phyloP scores from a whole-genome alignment of 2,888 invertebrate genomes.

The Pegoplata infirma region DNA sequence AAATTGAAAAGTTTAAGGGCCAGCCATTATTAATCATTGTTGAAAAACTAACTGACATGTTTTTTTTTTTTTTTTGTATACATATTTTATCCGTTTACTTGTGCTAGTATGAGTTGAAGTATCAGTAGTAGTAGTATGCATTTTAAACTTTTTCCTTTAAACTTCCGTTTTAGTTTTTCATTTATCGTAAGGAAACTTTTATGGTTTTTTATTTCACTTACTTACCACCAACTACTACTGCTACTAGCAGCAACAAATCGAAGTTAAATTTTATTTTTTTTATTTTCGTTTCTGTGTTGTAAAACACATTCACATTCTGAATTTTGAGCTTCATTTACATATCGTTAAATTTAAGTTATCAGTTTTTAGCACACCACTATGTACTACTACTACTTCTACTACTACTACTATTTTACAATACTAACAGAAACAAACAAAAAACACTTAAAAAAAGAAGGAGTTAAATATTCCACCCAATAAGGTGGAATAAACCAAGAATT shows the following conservation, averaged over 20 bases:
- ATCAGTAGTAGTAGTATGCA: slow-evolving; percentile 26
- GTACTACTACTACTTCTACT: too few relatives aligned
- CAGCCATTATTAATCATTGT: slow-evolving; percentile 63
- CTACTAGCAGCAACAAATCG: slow-evolving; percentile 52
- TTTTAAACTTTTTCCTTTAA: slow-evolving; percentile 61
- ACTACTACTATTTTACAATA: too few relatives aligned
- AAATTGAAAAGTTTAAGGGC: slow-evolving; percentile 49
- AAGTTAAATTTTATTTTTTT: slow-evolving; percentile 52
- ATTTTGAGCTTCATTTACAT: slow-evolving; percentile 63
- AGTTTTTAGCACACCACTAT: slow-evolving; percentile 52
- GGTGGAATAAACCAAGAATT: too few relatives aligned
- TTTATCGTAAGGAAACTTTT: slow-evolving; percentile 58
- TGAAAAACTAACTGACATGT: slow-evolving; percentile 61
- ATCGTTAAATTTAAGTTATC: slow-evolving; percentile 63
- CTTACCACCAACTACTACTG: slow-evolving; percentile 6
- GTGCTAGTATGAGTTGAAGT: not conserved
- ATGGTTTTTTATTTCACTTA: slow-evolving; percentile 39
- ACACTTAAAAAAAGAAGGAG: slow-evolving; percentile 13
- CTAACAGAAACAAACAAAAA: slow-evolving; percentile 12
- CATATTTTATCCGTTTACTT: too few relatives aligned
- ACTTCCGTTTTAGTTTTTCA: slow-evolving; percentile 59
- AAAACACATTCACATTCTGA: too few relatives aligned
- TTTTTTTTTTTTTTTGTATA: slow-evolving; percentile 26
- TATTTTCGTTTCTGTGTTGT: slow-evolving; percentile 20
- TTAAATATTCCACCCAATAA: not conserved